Evolutionary conservation across 2,888 invertebrate genomes (phyloP).

Genomic region (Criorhina ranunculi): DNA sequence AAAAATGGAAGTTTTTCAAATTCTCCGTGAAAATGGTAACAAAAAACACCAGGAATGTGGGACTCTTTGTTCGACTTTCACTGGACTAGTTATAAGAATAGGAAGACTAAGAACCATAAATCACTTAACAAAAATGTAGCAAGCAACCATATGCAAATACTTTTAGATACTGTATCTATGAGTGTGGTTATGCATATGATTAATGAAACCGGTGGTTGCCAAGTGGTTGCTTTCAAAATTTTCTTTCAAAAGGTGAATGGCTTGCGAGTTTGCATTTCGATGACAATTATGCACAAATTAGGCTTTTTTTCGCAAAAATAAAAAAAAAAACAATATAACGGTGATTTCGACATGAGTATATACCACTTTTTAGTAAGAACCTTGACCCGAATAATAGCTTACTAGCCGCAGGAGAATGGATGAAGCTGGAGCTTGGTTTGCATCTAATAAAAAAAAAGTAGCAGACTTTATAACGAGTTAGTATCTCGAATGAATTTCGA

Average conservation of each 20-base stretch:
- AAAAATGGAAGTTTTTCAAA: neutral
- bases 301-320: neutral
- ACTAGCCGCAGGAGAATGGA: neutral
- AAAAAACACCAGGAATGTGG: neutral
- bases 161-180: neutral
- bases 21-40: neutral
- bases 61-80: constrained; percentile 52
- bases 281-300: constrained; percentile 23
- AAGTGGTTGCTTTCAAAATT: constrained; percentile 24
- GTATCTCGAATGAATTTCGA: constrained; percentile 29
- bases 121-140: constrained; percentile 38
- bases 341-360: constrained; percentile 29
- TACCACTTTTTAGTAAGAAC: constrained; percentile 23
- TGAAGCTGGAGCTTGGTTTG: neutral
- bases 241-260: constrained; percentile 44
- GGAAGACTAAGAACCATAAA: constrained; percentile 28
- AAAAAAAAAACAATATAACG: constrained; percentile 29
- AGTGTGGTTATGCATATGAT: constrained; percentile 8
- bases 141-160: constrained; percentile 9
- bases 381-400: constrained; percentile 37
- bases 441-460: neutral
- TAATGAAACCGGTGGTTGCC: constrained; percentile 11
- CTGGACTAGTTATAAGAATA: constrained; percentile 40
- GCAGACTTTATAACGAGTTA: neutral
- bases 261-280: constrained; percentile 15